A percentile compares a stretch with the other conserved stretches of the same genome.
Conservation (phyloP, 2,113 vertebrate species). For the Todiramphus saurophagus region DNA sequence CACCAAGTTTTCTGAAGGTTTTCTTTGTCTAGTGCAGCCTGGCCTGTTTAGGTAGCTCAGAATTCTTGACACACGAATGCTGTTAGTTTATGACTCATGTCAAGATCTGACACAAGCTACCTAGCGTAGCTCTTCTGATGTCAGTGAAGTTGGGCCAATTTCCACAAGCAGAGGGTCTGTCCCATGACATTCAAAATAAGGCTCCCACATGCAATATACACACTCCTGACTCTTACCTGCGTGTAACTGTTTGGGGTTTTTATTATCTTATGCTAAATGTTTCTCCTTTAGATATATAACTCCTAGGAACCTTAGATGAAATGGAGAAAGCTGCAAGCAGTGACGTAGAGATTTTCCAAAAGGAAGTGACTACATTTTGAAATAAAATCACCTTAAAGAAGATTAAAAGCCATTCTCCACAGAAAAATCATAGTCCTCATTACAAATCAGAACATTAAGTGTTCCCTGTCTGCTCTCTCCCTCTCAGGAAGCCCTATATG, state of each 20-base stretch:
- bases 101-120: not conserved
- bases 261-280: too few species aligned
- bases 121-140: not conserved
- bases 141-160: not conserved
- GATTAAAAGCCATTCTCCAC: not conserved
- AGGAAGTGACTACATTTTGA: not conserved
- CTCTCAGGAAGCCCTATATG: not conserved
- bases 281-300: not conserved
- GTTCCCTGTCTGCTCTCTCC: not conserved
- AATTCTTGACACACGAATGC: not conserved
- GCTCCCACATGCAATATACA: not conserved
- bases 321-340: not conserved
- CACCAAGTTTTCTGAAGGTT: not conserved
- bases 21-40: not conserved
- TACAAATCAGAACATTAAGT: not conserved
- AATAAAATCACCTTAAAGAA: not conserved
- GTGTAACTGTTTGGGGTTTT: not conserved
- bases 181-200: not conserved
- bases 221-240: not conserved
- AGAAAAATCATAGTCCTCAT: not conserved
- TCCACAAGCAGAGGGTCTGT: not conserved
- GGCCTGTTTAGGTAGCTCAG: not conserved
- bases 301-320: not conserved
- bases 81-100: fast-evolving
- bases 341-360: not conserved